Evolutionary conservation across 2,797 vertebrate genomes (phyloP).

Genomic region (Nasua narica): DNA sequence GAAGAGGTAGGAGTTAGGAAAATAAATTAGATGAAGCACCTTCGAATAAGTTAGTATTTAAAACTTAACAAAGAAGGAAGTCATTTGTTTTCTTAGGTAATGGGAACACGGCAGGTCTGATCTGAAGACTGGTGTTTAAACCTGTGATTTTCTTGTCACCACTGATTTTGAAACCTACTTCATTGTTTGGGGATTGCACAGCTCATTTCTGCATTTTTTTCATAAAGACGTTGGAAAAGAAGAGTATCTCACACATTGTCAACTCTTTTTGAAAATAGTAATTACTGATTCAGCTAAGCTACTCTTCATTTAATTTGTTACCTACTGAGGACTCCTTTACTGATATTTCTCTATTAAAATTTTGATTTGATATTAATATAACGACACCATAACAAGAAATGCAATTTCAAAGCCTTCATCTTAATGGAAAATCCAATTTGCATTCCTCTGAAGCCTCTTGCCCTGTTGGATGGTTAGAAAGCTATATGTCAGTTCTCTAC

Average conservation of each 20-base stretch:
- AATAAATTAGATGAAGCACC: background rate
- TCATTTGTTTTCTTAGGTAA: background rate
- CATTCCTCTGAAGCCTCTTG: background rate
- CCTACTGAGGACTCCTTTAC: background rate
- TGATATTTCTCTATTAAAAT: background rate
- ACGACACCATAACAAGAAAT: background rate
- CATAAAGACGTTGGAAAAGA: background rate
- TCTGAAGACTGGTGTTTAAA: background rate
- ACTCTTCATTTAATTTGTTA: background rate
- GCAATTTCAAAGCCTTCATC: background rate
- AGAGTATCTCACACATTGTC: background rate
- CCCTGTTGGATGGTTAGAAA: background rate
- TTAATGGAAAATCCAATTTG: background rate
- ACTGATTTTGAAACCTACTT: background rate
- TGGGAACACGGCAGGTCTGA: background rate
- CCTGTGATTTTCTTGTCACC: background rate
- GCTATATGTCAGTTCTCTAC: rapidly evolving
- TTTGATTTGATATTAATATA: background rate
- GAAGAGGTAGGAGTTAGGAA: background rate
- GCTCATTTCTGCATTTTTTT: background rate
- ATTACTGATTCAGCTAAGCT: background rate
- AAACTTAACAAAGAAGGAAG: constrained; percentile 17
- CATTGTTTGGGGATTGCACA: background rate
- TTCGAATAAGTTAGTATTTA: background rate
- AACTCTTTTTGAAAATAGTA: background rate